Conservation (phyloP, 2,888 invertebrate species). For the Cremastinae sp. region DNA sequence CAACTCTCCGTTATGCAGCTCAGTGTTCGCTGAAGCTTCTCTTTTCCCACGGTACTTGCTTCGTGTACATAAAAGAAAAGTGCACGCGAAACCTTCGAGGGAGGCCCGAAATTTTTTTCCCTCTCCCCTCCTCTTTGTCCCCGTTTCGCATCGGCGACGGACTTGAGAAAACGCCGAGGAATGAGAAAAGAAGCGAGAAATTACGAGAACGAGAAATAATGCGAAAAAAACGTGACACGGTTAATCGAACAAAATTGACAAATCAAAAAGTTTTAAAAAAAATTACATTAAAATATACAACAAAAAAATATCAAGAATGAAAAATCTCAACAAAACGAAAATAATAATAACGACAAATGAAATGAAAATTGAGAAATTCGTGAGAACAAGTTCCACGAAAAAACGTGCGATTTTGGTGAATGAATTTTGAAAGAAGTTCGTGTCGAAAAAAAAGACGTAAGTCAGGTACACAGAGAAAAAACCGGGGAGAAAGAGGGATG, state of each 20-base stretch:
- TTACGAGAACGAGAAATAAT: slow-evolving; percentile 14
- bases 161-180: slow-evolving; percentile 25
- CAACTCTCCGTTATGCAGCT: slow-evolving; percentile 44
- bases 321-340: too few species aligned
- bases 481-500: slow-evolving; percentile 6
- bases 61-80: slow-evolving; percentile 64
- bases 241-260: slow-evolving; percentile 2
- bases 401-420: neutral
- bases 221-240: neutral
- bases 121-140: neutral
- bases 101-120: slow-evolving; percentile 59
- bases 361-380: too few species aligned
- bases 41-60: slow-evolving; percentile 75
- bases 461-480: slow-evolving; percentile 18
- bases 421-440: neutral
- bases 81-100: slow-evolving; percentile 62
- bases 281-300: neutral
- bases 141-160: slow-evolving; percentile 63
- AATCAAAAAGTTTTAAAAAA: too few species aligned
- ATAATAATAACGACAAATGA: too few species aligned
- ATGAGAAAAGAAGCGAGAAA: neutral
- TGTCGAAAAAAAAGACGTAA: slow-evolving; percentile 18
- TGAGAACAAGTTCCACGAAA: neutral
- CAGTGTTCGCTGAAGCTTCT: slow-evolving; percentile 69
- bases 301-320: neutral